Evolutionary conservation across 2,797 vertebrate genomes (phyloP).

Genomic region (Enteromius argenteus): DNA sequence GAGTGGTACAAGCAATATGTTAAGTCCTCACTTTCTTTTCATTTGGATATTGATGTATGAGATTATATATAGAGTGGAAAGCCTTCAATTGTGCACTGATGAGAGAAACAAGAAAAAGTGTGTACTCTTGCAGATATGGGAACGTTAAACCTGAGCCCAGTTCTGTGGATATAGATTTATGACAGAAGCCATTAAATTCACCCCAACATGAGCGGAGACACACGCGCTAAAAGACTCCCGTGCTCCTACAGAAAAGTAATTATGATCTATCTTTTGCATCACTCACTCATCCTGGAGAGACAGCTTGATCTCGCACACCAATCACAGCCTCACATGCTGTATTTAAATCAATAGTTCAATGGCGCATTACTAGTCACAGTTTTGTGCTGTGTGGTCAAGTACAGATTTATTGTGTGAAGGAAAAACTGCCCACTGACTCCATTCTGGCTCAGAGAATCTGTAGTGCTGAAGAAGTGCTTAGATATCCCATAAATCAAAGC

Average conservation of each 20-base stretch:
- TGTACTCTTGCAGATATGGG: conserved; percentile 19
- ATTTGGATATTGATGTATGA: conserved; percentile 37
- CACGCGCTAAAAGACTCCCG: conserved; percentile 5
- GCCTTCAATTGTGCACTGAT: background rate
- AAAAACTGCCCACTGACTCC: conserved; percentile 43
- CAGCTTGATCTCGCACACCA: conserved; percentile 45
- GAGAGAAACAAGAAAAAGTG: conserved; percentile 36
- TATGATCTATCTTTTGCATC: conserved; percentile 46
- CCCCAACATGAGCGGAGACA: background rate
- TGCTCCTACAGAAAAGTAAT: conserved; percentile 36
- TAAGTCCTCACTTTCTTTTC: conserved; percentile 14
- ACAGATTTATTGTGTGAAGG: conserved; percentile 39
- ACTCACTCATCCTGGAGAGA: conserved; percentile 41
- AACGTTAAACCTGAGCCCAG: background rate
- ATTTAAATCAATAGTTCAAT: conserved; percentile 58
- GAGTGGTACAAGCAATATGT: background rate
- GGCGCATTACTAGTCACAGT: conserved; percentile 41
- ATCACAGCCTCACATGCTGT: conserved; percentile 26
- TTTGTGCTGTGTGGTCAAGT: conserved; percentile 49
- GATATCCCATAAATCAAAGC: conserved; percentile 26
- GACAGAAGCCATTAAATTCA: conserved; percentile 23
- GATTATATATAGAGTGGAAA: background rate
- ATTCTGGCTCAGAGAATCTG: conserved; percentile 36
- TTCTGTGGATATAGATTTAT: conserved; percentile 31
- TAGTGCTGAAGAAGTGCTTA: conserved; percentile 18